Evolutionary conservation across 2,888 invertebrate genomes (phyloP), one percentile per base, ranked within the genome.

Genomic region (Caradrina clavipalpis): DNA sequence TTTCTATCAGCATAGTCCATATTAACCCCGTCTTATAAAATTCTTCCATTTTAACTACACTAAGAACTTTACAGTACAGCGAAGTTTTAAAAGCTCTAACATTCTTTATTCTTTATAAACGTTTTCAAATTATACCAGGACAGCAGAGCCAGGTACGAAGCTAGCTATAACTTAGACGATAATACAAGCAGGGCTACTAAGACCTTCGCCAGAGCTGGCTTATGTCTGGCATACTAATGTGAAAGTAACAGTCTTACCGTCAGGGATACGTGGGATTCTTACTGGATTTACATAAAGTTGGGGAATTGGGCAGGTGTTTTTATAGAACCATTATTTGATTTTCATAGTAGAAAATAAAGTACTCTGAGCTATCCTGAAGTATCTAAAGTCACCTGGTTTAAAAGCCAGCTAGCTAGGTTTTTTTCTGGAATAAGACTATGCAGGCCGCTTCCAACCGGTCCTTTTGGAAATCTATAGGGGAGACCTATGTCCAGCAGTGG

Each of bases 141-240:
- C 42, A 21, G 64, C 47, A 50, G 35, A 73, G 61, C 26, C 35
- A 65, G 68, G 59, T 78, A 60, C 39, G 47, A 54, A 66, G 54
- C 22, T 49, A 55, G 60, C 56, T 26, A 71, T 77, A 73, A 83
- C 58, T 68, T 35, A 69, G 42, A 69, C 61, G 67, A 59, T 69
- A 80, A 77, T 77, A 66, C 71, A 66, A 68, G 65, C 67, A 68
- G 65, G 56, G 69, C 63, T 66, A 58, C 57, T 53, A 54, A 61
- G 69, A 62, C 69, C 69, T 60, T 45, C 68, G 63, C 54, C 59
- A 51, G 68, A 72, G 59, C 68, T 66, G 61, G 56, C 53, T 57
- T 56, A 53, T 47, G 66, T 51, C 56, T 54, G 50, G 84, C 63
- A 81, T 81, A 81, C 79, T 78, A 81, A 81, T 84, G 26, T 26